Base-by-base conservation (phyloP, 2,797 vertebrate species). In the Tolypeutes matacus region DNA sequence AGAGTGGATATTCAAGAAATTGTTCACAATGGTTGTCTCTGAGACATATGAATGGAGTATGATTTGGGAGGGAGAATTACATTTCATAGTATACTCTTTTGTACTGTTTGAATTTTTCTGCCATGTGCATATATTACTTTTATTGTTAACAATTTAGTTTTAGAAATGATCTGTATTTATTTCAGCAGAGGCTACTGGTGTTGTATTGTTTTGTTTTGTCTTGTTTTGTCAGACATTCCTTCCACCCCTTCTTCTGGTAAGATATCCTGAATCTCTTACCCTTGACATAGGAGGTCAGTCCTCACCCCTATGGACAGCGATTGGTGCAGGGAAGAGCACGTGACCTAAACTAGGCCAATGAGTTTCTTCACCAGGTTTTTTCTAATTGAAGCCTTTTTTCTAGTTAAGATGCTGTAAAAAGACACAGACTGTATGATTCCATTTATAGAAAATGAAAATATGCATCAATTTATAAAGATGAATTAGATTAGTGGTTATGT, bases 1-100 rank as follows among this genome's bases (percentile, higher is more conserved):
- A 86, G 67, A 42, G n/a, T 72, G 49, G 20, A 20, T 36, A 51
- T 49, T 83, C 36, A 82, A 88, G 90, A 96, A 53, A 87, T 60
- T 91, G 39, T 70, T 83, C 51, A 60, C 53, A 34, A 10, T 31
- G 65, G 23, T 60, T 95, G 7, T n/a, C 8, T 72, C 76, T 49
- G 34, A 53, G 70, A 36, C 64, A 36, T 36, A 60, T 70, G 86
- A 67, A 11, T 58, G 62, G 31, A 67, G 27, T 13, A 67, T 67
- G 67, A 84, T 51, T 89, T 72, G 25, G 34, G 36, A 76, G 42
- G 34, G 15, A 62, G 73, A 60, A 84, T 34, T 72, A 13, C 15
- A 67, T 89, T 49, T 88, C 56, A 65, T 29, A 67, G 21, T 42
- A 58, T 31, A 56, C 9, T 23, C 65, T 78, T n/a, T 65, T 65